Evolutionary conservation across 2,888 invertebrate species (phyloP).

Genomic region (Napeogenes sylphis): DNA sequence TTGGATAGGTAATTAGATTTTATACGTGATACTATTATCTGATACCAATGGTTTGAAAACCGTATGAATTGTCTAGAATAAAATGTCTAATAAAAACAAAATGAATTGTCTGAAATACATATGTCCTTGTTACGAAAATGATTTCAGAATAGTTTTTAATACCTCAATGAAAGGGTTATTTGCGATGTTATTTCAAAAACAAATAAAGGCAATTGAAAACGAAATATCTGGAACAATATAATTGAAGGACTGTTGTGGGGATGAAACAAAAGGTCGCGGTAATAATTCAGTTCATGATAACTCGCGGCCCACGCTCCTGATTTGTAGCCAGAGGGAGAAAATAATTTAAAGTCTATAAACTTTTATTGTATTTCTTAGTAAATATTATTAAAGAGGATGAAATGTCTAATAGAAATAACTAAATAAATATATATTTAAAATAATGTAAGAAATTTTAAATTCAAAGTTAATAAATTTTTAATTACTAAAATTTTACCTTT

Average conservation of each 20-base stretch:
- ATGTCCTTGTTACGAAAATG: not conserved
- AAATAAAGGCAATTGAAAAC: constrained; percentile 11
- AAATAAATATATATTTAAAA: too few relatives aligned
- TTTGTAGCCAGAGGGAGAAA: not conserved
- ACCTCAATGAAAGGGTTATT: too few relatives aligned
- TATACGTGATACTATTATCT: not conserved
- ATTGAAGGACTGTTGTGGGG: constrained; percentile 20
- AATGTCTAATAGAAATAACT: too few relatives aligned
- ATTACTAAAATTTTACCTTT: too few relatives aligned
- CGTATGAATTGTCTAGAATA: too few relatives aligned
- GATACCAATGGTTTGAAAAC: too few relatives aligned
- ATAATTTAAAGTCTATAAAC: constrained; percentile 6
- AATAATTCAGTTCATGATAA: constrained; percentile 12
- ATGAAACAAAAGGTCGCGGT: constrained; percentile 19
- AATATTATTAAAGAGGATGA: not conserved
- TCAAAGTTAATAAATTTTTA: too few relatives aligned
- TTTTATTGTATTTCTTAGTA: constrained; percentile 11
- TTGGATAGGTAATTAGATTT: constrained; percentile 27
- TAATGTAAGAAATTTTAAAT: too few relatives aligned
- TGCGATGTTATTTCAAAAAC: too few relatives aligned
- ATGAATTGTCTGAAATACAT: not conserved
- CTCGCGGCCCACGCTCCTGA: not conserved
- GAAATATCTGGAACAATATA: constrained; percentile 20
- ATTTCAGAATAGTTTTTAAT: not conserved
- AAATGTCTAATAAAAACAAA: too few relatives aligned